Conservation (phyloP, 2,797 vertebrate genomes). For the Falco cherrug region DNA sequence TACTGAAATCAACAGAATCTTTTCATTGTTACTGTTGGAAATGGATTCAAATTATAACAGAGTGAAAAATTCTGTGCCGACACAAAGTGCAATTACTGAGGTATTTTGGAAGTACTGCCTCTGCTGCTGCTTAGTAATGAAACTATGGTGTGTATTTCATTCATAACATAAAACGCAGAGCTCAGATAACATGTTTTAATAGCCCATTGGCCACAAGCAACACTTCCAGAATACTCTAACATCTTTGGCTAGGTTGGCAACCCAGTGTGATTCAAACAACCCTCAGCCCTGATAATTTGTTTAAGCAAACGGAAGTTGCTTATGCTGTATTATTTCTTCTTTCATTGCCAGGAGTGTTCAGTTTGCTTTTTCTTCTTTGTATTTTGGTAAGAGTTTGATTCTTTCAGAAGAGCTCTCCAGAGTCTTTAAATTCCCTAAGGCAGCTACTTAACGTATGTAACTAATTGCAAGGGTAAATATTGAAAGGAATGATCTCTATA, state of each 20-base stretch:
- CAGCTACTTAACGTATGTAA: constrained; percentile 44
- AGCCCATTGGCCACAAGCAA: not conserved
- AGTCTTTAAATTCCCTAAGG: constrained; percentile 40
- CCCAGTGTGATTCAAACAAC: not conserved
- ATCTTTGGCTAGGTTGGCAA: not conserved
- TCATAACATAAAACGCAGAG: not conserved
- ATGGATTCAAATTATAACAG: not conserved
- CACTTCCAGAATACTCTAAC: not conserved
- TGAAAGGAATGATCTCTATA: constrained; percentile 57
- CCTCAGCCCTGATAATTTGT: not conserved
- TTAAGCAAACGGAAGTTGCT: constrained; percentile 7
- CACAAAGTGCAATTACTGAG: not conserved
- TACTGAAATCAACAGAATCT: not conserved
- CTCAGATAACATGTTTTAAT: not conserved
- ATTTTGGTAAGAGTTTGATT: constrained; percentile 54
- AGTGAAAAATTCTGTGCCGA: not conserved
- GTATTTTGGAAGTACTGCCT: not conserved
- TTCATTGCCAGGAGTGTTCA: not conserved
- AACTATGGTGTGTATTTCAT: not conserved
- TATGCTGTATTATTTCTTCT: constrained; percentile 19
- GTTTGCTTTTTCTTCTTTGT: constrained; percentile 52
- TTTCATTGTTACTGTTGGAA: not conserved
- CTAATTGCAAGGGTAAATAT: constrained; percentile 64
- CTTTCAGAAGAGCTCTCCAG: constrained; percentile 53
- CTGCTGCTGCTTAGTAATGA: not conserved